A percentile compares a stretch with the other conserved stretches of the same genome.
phyloP scores from a whole-genome alignment of 1,140 invertebrate genomes.

The Rhagoletis zephyria region DNA sequence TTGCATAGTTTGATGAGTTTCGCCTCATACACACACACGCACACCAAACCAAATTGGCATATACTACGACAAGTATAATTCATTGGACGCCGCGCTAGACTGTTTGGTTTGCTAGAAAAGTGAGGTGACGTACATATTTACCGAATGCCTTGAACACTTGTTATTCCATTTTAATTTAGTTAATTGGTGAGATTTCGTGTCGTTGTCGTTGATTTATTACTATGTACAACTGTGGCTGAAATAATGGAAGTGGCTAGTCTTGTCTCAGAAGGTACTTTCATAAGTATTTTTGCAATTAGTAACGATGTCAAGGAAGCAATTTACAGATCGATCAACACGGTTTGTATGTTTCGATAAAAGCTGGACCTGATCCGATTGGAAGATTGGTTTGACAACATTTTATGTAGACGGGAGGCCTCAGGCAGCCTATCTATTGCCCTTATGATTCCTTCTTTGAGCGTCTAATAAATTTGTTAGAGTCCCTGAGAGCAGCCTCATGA shows the following conservation, averaged over 20 bases:
- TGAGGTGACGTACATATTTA: constrained; percentile 17
- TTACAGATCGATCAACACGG: too few relatives aligned
- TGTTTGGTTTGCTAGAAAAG: not conserved
- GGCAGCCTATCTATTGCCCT: too few relatives aligned
- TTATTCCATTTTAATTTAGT: constrained; percentile 72
- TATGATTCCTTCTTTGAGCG: too few relatives aligned
- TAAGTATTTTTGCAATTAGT: too few relatives aligned
- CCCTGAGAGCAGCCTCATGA: too few relatives aligned
- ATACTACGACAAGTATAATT: not conserved
- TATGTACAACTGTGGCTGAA: not conserved
- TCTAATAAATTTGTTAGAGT: too few relatives aligned
- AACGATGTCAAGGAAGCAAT: too few relatives aligned
- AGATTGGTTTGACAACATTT: too few relatives aligned
- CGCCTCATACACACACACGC: not conserved
- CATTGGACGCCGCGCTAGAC: not conserved
- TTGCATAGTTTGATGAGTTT: constrained; percentile 51
- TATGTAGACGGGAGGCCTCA: too few relatives aligned
- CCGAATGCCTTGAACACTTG: constrained; percentile 64
- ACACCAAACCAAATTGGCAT: not conserved
- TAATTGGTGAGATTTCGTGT: constrained; percentile 65
- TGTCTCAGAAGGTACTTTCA: too few relatives aligned
- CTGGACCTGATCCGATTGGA: too few relatives aligned
- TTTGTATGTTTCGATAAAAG: too few relatives aligned
- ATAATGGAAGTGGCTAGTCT: not conserved
- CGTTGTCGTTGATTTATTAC: not conserved